Percentiles rank a stretch among this genome's conserved stretches.
Conservation (phyloP, 2,888 invertebrate genomes). For the Acrocyrtus sp. region DNA sequence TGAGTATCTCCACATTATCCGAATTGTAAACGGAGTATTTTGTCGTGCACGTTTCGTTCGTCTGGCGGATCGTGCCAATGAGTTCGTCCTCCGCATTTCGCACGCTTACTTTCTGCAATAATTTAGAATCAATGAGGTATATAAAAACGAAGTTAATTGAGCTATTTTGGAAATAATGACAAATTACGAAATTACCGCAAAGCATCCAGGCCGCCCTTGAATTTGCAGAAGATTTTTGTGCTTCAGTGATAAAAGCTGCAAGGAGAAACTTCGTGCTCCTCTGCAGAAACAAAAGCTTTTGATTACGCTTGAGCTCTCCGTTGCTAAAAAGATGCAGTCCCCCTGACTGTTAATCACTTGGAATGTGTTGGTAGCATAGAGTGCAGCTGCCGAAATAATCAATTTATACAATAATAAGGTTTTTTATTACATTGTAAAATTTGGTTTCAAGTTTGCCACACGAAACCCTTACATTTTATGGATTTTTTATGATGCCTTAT, state of each 20-base stretch:
- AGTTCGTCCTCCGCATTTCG: constrained; percentile 35
- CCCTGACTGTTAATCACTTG: constrained; percentile 56
- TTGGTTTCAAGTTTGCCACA: background rate
- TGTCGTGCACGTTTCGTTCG: constrained; percentile 42
- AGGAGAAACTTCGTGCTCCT: constrained; percentile 40
- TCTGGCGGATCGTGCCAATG: constrained; percentile 46
- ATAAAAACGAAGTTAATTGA: background rate
- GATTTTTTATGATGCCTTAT: constrained; percentile 48
- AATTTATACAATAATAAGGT: background rate
- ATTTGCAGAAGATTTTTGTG: constrained; percentile 48
- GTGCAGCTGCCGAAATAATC: constrained; percentile 13
- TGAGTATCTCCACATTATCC: constrained; percentile 53
- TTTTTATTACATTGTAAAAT: background rate
- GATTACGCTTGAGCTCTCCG: constrained; percentile 44
- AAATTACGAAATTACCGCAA: constrained; percentile 30
- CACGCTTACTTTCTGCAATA: constrained; percentile 37
- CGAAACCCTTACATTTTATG: constrained; percentile 41
- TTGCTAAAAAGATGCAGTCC: constrained; percentile 51
- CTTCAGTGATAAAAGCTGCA: constrained; percentile 36
- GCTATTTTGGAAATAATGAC: background rate
- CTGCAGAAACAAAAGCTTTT: constrained; percentile 47
- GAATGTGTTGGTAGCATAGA: constrained; percentile 48
- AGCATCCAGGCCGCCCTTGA: constrained; percentile 50
- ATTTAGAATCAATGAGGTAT: constrained; percentile 10
- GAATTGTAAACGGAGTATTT: constrained; percentile 46